These are phyloP conservation scores for Drosophila setifemur DNA, from an alignment of 1,140 invertebrate species.

Conservation along the genomic window DNA sequence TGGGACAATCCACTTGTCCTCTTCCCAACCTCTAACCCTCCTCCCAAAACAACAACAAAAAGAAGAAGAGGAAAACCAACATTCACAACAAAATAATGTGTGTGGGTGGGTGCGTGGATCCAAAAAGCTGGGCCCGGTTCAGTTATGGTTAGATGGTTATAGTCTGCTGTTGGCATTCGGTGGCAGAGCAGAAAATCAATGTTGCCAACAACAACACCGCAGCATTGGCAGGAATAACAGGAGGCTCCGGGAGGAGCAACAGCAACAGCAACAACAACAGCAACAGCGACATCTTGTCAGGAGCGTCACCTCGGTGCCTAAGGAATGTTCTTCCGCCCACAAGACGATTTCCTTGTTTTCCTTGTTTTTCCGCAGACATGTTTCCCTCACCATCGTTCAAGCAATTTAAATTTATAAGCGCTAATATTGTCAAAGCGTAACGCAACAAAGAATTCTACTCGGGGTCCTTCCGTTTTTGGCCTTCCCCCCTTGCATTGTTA, in stretches of 20 bases:
- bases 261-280: conserved; percentile 1
- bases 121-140: not conserved
- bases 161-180: conserved; percentile 62
- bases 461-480: not conserved
- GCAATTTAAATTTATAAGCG: conserved; percentile 75
- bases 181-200: conserved; percentile 70
- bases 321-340: conserved; percentile 51
- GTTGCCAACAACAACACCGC: conserved; percentile 45
- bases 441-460: conserved; percentile 50
- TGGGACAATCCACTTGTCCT: conserved; percentile 48
- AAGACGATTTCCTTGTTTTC: conserved; percentile 28
- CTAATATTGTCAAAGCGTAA: conserved; percentile 57
- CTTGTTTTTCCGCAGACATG: conserved; percentile 16
- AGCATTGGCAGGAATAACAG: conserved; percentile 21
- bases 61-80: conserved; percentile 2
- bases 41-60: conserved; percentile 3
- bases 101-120: conserved; percentile 25
- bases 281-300: conserved; percentile 52
- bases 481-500: conserved; percentile 54
- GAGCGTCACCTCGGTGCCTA: conserved; percentile 57
- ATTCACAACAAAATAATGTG: conserved; percentile 62
- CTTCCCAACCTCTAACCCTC: conserved; percentile 6
- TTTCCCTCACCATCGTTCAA: not conserved
- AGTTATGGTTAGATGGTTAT: not conserved
- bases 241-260: not conserved